Percentiles rank a stretch among this genome's conserved stretches.
phyloP scores from a whole-genome alignment of 2,113 vertebrate genomes.

The Sclerurus mexicanus region DNA sequence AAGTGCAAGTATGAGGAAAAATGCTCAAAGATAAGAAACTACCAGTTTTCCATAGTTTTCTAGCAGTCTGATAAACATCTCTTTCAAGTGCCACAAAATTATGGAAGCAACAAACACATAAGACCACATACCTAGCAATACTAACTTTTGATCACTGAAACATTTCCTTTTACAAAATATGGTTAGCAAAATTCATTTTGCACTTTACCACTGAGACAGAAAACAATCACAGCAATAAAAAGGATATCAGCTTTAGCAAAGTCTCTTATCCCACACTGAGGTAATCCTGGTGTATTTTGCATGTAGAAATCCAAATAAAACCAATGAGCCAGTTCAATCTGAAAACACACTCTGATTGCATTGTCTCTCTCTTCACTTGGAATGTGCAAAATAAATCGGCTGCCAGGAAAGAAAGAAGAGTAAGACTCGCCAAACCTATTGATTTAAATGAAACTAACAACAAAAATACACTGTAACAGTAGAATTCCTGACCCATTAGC shows the following conservation, averaged over 20 bases:
- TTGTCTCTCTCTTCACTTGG: constrained; percentile 98
- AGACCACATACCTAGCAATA: neutral
- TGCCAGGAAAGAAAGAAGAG: constrained; percentile 57
- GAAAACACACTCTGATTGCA: constrained; percentile 97
- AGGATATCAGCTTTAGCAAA: constrained; percentile 99
- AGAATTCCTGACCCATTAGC: neutral
- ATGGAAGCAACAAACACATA: neutral
- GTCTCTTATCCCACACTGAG: constrained; percentile 98
- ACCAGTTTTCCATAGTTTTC: neutral
- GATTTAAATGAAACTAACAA: neutral
- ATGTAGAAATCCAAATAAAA: constrained; percentile 99
- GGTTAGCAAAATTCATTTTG: neutral
- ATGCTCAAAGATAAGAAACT: neutral
- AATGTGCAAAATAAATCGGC: constrained; percentile 98
- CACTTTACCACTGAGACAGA: neutral
- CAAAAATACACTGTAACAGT: neutral
- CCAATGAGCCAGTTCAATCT: constrained; percentile 99
- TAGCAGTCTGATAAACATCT: neutral
- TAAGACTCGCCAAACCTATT: neutral
- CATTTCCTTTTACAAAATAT: neutral
- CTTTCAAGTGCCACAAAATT: neutral
- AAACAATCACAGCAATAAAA: constrained; percentile 39
- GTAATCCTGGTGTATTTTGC: constrained; percentile 94
- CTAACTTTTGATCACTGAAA: neutral
- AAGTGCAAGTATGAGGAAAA: neutral